Evolutionary conservation across 2,113 vertebrate species (phyloP).

Genomic region (Crypturellus undulatus): DNA sequence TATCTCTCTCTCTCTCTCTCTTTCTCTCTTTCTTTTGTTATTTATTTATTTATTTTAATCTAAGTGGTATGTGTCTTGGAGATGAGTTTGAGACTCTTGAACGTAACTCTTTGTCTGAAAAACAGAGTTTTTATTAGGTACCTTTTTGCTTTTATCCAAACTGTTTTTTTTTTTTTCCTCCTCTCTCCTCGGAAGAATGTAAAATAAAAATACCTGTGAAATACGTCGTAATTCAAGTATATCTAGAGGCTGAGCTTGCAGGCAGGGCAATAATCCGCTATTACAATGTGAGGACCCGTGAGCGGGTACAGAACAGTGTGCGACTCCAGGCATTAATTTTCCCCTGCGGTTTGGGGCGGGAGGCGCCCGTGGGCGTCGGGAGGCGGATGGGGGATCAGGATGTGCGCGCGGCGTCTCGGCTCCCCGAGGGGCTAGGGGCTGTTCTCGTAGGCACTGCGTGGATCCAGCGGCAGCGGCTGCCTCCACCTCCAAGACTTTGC

Average conservation of each 20-base stretch:
- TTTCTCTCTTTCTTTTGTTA: no score
- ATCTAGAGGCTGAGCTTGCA: not conserved
- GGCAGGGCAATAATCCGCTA: not conserved
- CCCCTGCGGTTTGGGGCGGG: rapidly evolving
- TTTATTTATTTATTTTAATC: no score
- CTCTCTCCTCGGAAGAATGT: not conserved
- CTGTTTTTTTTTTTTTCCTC: not conserved
- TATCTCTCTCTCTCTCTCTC: not conserved
- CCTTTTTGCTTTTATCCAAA: not conserved
- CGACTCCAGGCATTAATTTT: not conserved
- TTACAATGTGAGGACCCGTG: not conserved
- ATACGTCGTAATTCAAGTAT: not conserved
- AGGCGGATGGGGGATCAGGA: rapidly evolving
- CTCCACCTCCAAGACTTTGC: constrained; percentile 23
- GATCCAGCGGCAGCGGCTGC: not conserved
- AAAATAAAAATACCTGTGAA: not conserved
- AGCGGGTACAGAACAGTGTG: not conserved
- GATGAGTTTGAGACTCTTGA: not conserved
- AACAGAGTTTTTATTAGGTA: not conserved
- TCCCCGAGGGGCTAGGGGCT: not conserved
- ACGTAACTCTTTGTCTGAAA: not conserved
- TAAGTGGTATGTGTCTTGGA: not conserved
- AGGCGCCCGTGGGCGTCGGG: rapidly evolving
- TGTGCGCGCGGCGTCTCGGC: not conserved
- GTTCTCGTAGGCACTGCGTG: rapidly evolving